phyloP scores from a whole-genome alignment of 2,797 vertebrate species.

The Mormyrus hasselquistii region DNA sequence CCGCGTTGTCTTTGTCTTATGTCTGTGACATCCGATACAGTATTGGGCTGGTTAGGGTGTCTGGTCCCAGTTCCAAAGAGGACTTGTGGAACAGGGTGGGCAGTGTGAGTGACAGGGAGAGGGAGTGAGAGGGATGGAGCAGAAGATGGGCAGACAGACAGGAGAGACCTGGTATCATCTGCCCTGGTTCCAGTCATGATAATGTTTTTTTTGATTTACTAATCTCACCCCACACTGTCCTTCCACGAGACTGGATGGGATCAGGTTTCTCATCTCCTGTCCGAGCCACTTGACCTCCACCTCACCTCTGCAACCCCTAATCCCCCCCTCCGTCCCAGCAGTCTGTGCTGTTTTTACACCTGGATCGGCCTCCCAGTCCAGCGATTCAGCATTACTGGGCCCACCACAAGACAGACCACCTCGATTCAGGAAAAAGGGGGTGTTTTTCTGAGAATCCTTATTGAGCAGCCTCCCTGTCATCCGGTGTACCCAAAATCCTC shows the following conservation, averaged over 20 bases:
- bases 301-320: neutral
- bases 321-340: neutral
- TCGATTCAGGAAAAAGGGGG: neutral
- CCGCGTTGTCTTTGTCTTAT: neutral
- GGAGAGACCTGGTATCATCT: neutral
- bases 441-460: neutral
- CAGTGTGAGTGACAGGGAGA: neutral
- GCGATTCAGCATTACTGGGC: neutral
- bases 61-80: neutral
- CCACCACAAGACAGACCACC: neutral
- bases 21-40: slow-evolving; percentile 9
- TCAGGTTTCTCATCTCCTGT: slow-evolving; percentile 16
- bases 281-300: slow-evolving; percentile 20
- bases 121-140: neutral
- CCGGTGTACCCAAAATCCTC: neutral
- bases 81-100: neutral
- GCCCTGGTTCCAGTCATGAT: neutral
- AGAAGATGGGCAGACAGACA: neutral
- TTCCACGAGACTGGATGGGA: neutral
- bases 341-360: slow-evolving; percentile 12
- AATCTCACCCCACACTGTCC: neutral
- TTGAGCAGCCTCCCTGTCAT: neutral
- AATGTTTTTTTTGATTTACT: slow-evolving; percentile 19
- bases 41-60: neutral
- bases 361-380: neutral